These are phyloP conservation scores for Brachionus rotundiformis DNA, from an alignment of 1,140 invertebrate species.

Conservation along the genomic window DNA sequence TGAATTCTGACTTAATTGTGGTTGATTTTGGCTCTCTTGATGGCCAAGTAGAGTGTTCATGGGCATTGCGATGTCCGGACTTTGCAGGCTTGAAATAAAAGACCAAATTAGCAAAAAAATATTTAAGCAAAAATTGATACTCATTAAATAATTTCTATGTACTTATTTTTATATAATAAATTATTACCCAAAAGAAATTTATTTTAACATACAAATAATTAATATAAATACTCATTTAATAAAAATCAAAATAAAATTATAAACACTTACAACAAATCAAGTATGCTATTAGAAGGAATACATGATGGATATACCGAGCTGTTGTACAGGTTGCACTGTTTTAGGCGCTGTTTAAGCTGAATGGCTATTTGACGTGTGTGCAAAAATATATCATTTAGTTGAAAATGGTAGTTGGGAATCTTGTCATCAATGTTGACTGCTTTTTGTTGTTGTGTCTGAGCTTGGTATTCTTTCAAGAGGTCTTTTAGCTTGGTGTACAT, in stretches of 20 bases:
- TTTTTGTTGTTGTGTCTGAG: neutral
- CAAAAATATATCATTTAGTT: constrained; percentile 37
- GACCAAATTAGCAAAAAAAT: neutral
- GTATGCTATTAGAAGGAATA: constrained; percentile 48
- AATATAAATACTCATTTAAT: too few relatives aligned
- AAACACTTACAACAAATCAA: constrained; percentile 48
- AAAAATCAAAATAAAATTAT: neutral
- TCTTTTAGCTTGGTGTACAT: constrained; percentile 32
- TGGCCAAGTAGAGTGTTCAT: neutral
- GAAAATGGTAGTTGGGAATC: constrained; percentile 31
- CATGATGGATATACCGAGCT: constrained; percentile 48
- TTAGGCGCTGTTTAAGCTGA: constrained; percentile 47
- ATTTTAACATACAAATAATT: too few relatives aligned
- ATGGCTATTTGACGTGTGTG: constrained; percentile 44
- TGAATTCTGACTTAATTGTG: constrained; percentile 37
- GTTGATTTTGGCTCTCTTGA: neutral
- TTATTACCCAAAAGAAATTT: too few relatives aligned
- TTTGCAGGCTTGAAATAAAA: constrained; percentile 18
- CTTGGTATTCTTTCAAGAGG: constrained; percentile 39
- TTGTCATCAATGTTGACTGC: neutral
- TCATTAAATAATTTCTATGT: too few relatives aligned
- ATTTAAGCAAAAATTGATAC: neutral
- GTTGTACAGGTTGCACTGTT: constrained; percentile 51
- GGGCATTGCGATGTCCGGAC: neutral
- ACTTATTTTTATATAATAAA: too few relatives aligned